Conservation (phyloP, 1,140 invertebrate species). For the Probaryconus sp. region DNA sequence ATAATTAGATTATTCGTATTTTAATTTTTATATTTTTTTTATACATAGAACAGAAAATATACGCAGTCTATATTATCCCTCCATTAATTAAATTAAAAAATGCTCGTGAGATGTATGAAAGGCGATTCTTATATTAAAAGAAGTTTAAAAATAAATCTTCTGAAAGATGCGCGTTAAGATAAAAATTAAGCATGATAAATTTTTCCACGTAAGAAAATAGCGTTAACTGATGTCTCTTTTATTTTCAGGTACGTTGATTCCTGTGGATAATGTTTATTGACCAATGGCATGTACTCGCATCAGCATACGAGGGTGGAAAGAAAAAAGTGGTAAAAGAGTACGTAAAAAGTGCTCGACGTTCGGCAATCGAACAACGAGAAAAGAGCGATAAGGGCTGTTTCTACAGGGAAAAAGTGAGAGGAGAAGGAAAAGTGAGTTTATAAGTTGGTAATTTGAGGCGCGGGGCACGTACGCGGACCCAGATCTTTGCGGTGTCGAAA, state of each 20-base stretch:
- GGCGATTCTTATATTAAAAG: no score
- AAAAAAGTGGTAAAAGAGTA: conserved; percentile 44
- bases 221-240: conserved; percentile 9
- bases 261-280: conserved; percentile 28
- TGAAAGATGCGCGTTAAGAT: no score
- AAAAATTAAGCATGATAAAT: not conserved
- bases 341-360: conserved; percentile 31
- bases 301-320: conserved; percentile 2
- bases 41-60: no score
- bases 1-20: no score
- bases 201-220: no score
- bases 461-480: conserved; percentile 76
- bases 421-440: conserved; percentile 71
- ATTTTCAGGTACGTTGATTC: conserved; percentile 43
- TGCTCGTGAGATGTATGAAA: no score
- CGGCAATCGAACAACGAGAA: conserved; percentile 44
- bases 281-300: conserved; percentile 15
- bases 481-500: conserved; percentile 77
- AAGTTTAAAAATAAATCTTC: no score
- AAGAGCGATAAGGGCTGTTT: conserved; percentile 60
- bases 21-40: no score
- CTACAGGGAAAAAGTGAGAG: conserved; percentile 37
- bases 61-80: no score
- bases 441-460: conserved; percentile 79
- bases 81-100: no score